Percentiles rank a stretch among this genome's conserved stretches.
Evolutionary conservation across 2,888 invertebrate species (phyloP).

Genomic region (Cotesia congregata): DNA sequence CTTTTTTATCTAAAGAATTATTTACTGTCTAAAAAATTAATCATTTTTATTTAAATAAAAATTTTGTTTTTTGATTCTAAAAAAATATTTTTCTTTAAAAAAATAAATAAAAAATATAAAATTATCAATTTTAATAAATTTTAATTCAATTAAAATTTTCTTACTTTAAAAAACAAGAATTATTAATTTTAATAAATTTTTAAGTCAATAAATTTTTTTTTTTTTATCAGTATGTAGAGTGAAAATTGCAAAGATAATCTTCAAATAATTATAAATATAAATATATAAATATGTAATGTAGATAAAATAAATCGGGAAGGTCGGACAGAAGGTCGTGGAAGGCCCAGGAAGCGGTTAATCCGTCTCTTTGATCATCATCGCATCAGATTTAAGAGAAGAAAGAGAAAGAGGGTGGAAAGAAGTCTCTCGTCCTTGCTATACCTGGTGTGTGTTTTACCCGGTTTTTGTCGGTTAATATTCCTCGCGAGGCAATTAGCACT

Average conservation of each 20-base stretch:
- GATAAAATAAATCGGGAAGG: conserved; percentile 51
- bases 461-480: conserved; percentile 53
- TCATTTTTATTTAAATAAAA: no score
- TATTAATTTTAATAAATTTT: no score
- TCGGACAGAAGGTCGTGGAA: conserved; percentile 50
- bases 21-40: no score
- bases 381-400: not conserved
- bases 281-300: conserved; percentile 54
- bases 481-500: conserved; percentile 57
- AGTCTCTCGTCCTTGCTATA: not conserved
- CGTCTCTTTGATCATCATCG: conserved; percentile 59
- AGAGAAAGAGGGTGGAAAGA: conserved; percentile 5
- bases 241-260: conserved; percentile 43
- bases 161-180: no score
- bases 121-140: no score
- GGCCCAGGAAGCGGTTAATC: conserved; percentile 59
- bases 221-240: conserved; percentile 40
- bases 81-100: no score
- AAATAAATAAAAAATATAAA: no score
- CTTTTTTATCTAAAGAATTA: no score
- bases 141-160: no score
- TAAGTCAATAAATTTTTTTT: no score
- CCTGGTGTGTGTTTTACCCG: conserved; percentile 43
- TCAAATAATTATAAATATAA: conserved; percentile 50
- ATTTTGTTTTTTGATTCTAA: no score